A percentile compares a stretch with the other conserved stretches of the same genome.
Evolutionary conservation across 2,113 vertebrate species (phyloP).

Genomic region (Heterochromis multidens): DNA sequence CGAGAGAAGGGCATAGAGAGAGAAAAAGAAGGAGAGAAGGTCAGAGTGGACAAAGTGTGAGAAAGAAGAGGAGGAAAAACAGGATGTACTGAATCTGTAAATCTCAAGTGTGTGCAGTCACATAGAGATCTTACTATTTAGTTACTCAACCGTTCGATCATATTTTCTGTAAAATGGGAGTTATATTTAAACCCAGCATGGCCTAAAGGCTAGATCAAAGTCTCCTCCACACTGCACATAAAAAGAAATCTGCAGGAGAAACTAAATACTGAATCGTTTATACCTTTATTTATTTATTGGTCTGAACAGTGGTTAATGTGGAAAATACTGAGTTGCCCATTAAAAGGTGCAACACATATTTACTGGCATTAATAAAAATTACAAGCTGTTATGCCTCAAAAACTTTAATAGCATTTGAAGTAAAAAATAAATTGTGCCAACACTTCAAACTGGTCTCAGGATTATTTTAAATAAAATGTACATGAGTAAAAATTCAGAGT

Average conservation of each 20-base stretch:
- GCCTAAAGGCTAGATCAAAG: background rate
- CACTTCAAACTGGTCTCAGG: background rate
- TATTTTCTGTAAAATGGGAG: background rate
- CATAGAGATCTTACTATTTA: background rate
- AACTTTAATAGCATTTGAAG: background rate
- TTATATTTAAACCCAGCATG: background rate
- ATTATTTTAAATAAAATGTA: background rate
- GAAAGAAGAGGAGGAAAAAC: background rate
- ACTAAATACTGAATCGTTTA: background rate
- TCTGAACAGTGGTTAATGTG: background rate
- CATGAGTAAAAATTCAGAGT: background rate
- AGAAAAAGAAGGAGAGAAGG: background rate
- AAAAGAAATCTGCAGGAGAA: background rate
- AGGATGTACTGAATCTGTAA: background rate
- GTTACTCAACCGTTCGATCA: background rate
- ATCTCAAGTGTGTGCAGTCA: background rate
- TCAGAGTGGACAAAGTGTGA: background rate
- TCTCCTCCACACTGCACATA: background rate
- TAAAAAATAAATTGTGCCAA: background rate
- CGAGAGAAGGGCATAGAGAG: background rate
- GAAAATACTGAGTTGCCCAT: background rate
- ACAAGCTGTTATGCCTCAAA: background rate
- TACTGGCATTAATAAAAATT: background rate
- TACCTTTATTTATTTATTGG: background rate
- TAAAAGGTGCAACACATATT: background rate